Evolutionary conservation across 2,888 invertebrate genomes (phyloP).

Genomic region (Baccha elongata): DNA sequence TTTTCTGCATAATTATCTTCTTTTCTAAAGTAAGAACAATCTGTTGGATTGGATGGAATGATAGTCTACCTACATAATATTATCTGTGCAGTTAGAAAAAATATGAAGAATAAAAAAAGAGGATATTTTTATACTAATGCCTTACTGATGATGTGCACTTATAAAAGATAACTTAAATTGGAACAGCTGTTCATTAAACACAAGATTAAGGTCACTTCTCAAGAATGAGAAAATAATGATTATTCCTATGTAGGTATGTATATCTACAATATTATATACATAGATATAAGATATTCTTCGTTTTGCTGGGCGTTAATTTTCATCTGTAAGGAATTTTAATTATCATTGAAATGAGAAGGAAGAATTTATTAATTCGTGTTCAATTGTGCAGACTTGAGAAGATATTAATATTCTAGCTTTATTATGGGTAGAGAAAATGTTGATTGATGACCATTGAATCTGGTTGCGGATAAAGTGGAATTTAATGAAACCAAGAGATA

Average conservation of each 20-base stretch:
- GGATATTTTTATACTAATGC: constrained; percentile 28
- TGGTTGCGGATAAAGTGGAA: constrained; percentile 11
- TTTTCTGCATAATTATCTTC: constrained; percentile 46
- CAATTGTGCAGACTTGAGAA: constrained; percentile 34
- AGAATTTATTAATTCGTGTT: constrained; percentile 24
- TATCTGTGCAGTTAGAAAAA: constrained; percentile 4
- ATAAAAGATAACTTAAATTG: constrained; percentile 53
- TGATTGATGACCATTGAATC: constrained; percentile 55
- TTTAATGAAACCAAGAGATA: constrained; percentile 30
- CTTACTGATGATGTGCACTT: constrained; percentile 50
- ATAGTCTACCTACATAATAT: constrained; percentile 5
- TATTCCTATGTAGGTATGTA: neutral
- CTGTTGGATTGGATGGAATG: constrained; percentile 25
- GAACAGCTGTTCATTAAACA: constrained; percentile 66
- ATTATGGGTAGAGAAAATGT: neutral
- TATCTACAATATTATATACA: neutral
- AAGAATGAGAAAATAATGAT: constrained; percentile 36
- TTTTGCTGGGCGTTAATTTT: neutral
- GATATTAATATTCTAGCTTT: constrained; percentile 36
- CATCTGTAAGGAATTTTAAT: constrained; percentile 25
- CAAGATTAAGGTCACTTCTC: constrained; percentile 48
- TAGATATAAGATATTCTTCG: neutral
- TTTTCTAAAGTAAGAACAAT: constrained; percentile 30
- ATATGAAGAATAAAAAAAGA: constrained; percentile 13
- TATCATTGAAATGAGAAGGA: neutral